phyloP scores from a whole-genome alignment of 2,113 vertebrate genomes.

The Sebastes schlegelii region DNA sequence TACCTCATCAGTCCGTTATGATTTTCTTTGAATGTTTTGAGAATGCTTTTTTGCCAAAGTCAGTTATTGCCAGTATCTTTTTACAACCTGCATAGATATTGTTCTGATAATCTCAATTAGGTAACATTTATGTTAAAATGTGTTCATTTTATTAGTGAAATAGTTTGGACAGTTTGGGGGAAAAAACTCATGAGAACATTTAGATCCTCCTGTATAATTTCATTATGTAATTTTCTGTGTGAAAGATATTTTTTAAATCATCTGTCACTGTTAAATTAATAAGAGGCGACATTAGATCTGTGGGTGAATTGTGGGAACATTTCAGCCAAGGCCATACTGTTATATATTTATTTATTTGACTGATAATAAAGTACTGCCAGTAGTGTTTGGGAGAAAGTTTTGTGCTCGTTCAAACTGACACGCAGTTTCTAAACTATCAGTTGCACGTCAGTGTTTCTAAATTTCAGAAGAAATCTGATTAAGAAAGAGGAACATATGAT shows the following conservation, averaged over 20 bases:
- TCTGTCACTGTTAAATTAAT: neutral
- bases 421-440: neutral
- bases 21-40: too few relatives aligned
- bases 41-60: too few relatives aligned
- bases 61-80: neutral
- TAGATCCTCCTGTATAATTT: neutral
- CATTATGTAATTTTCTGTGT: neutral
- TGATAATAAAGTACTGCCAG: neutral
- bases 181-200: neutral
- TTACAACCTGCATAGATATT: neutral
- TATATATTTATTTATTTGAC: neutral
- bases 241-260: neutral
- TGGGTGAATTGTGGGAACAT: too few relatives aligned
- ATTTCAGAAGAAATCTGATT: neutral
- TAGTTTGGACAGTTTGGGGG: neutral
- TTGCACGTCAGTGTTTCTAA: neutral
- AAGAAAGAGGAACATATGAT: neutral
- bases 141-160: neutral
- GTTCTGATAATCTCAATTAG: neutral
- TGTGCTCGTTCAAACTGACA: too few relatives aligned
- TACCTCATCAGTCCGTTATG: too few relatives aligned
- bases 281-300: neutral
- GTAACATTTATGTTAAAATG: neutral
- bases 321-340: neutral
- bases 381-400: neutral